Base-by-base conservation (phyloP, 1,140 invertebrate species). In the Drosophila busckii region DNA sequence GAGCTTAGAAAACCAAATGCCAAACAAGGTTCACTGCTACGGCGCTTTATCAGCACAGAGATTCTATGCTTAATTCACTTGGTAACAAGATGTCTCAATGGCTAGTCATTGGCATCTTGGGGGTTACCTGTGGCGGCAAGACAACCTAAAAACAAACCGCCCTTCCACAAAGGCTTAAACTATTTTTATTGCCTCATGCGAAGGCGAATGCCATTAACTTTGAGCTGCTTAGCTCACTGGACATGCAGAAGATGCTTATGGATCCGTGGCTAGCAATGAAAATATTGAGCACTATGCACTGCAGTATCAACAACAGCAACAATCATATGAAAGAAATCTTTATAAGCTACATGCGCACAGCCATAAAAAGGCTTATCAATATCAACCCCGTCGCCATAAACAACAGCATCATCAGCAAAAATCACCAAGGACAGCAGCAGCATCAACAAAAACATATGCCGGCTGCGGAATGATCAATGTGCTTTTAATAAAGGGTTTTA, bases 61-160 rank as follows among this genome's bases (percentile, higher is more conserved):
- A 6, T 6, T 7, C 20, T 10, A 48, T 16, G 56, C 34, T 46
- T 59, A 16, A 16, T 28, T 37, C 66, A 76, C 48, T 76, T 23
- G 50, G 20, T 8, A 40, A 41, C 68, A 84, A 84, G 16, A 84
- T 71, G 61, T 86, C 87, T 25, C 87, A 90, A 16, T 94, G 92
- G 92, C 70, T 93, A n/a, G 83, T 94, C 6, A 89, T 95, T 44
- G 94, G 93, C 12, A 90, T 96, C 58, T 91, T 92, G 6, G 94
- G 94, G 1, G 91, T 92, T 2, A 95, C 94, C 0, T 93, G 93
- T 63, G 92, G 93, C 34, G 94, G 95, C 23, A 96, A 96, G 88
- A 94, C 94, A 1, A 93, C 93, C 0, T 61, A 95, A 9, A 89
- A 93, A 0, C 89, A 75, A 85, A 37, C 73, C 83, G 0, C 62